phyloP scores from a whole-genome alignment of 2,113 vertebrate genomes.

The crab-eating macaque (Macaca fascicularis) region T2T-MFA8v1.1 NC_088384.1:23558501-23559000 shows the following conservation, averaged over 20 bases:
- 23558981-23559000: slow-evolving; percentile 78
- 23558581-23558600: slow-evolving; percentile 26
- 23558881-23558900: slow-evolving; percentile 33
- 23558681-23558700: slow-evolving; percentile 65
- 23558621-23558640: slow-evolving; percentile 46
- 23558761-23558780: slow-evolving; percentile 64
- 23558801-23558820: slow-evolving; percentile 69
- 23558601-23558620: slow-evolving; percentile 43
- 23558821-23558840: slow-evolving; percentile 63
- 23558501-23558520: accelerated
- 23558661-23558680: slow-evolving; percentile 49
- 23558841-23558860: slow-evolving; percentile 61
- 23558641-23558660: slow-evolving; percentile 65
- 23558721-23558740: slow-evolving; percentile 70
- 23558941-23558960: slow-evolving; percentile 73
- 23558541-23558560: accelerated
- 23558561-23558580: background rate
- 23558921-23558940: slow-evolving; percentile 74
- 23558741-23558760: slow-evolving; percentile 68
- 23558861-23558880: slow-evolving; percentile 41
- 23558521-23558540: no score
- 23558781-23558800: slow-evolving; percentile 82
- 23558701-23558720: slow-evolving; percentile 57
- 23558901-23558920: slow-evolving; percentile 69
- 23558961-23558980: slow-evolving; percentile 79